Evolutionary conservation across 2,113 vertebrate species (phyloP).

Genomic region (Notothenia rossii): DNA sequence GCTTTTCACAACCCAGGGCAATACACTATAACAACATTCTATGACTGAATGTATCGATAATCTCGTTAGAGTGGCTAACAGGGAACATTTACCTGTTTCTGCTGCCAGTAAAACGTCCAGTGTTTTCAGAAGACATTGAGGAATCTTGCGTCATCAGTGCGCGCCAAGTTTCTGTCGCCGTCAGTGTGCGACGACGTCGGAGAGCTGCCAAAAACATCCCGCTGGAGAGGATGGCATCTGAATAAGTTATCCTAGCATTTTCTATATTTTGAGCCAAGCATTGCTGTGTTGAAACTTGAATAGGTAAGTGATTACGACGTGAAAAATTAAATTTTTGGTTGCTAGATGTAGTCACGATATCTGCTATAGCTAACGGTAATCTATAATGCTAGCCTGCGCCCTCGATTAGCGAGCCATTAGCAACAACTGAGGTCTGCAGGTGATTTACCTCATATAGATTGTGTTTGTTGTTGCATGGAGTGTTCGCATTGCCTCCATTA

Average conservation of each 20-base stretch:
- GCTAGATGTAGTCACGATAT: neutral
- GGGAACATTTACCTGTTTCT: conserved; percentile 58
- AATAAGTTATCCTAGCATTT: conserved; percentile 1
- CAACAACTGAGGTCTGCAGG: neutral
- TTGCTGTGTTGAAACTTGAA: accelerated
- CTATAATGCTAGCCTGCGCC: conserved; percentile 28
- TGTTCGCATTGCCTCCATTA: neutral
- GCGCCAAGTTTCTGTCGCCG: conserved; percentile 26
- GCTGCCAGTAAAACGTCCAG: conserved; percentile 12
- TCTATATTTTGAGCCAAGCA: neutral
- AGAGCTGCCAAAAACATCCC: conserved; percentile 50
- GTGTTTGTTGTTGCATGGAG: neutral
- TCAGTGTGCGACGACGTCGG: conserved; percentile 28
- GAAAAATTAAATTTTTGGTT: neutral
- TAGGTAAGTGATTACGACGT: conserved; percentile 28
- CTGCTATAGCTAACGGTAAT: conserved; percentile 44
- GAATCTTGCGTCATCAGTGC: conserved; percentile 37
- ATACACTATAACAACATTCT: accelerated
- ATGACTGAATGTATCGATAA: neutral
- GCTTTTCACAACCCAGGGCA: accelerated
- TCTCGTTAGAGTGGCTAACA: accelerated
- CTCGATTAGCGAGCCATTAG: conserved; percentile 26
- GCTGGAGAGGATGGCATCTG: conserved; percentile 31
- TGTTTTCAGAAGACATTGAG: conserved; percentile 33
- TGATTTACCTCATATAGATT: neutral